A percentile compares a stretch with the other conserved stretches of the same genome.
These are phyloP conservation scores for Agrochola lota DNA, from an alignment of 2,888 invertebrate species.

Conservation along the genomic window DNA sequence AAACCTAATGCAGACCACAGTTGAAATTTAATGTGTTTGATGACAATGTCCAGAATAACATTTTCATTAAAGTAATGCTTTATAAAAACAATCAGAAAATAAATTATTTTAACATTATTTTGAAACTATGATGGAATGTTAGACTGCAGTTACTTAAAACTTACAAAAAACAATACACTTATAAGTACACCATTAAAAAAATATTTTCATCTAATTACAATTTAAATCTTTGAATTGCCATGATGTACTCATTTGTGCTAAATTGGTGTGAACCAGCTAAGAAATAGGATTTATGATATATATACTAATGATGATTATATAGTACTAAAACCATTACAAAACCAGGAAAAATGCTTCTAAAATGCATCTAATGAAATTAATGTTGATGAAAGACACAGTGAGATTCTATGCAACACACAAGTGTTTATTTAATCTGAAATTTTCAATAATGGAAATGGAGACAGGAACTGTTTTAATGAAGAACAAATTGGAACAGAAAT, in stretches of 20 bases:
- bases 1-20: slow-evolving; percentile 78
- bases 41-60: slow-evolving; percentile 52
- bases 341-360: slow-evolving; percentile 24
- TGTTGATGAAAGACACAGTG: slow-evolving; percentile 28
- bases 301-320: slow-evolving; percentile 11
- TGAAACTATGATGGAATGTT: slow-evolving; percentile 64
- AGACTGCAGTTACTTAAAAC: slow-evolving; percentile 53
- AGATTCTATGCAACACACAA: slow-evolving; percentile 57
- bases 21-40: slow-evolving; percentile 39
- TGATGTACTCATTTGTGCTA: slow-evolving; percentile 63
- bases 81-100: slow-evolving; percentile 62
- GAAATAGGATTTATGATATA: not conserved
- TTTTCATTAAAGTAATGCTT: slow-evolving; percentile 22
- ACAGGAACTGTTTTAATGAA: slow-evolving; percentile 26
- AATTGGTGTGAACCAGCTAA: slow-evolving; percentile 28
- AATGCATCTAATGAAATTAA: slow-evolving; percentile 30
- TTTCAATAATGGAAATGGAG: slow-evolving; percentile 7
- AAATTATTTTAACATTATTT: slow-evolving; percentile 56
- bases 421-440: slow-evolving; percentile 27
- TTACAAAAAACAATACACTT: slow-evolving; percentile 49
- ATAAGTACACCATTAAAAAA: slow-evolving; percentile 54
- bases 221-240: slow-evolving; percentile 36
- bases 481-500: slow-evolving; percentile 11
- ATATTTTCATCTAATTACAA: slow-evolving; percentile 46
- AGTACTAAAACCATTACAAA: slow-evolving; percentile 29